Percentiles rank a stretch among this genome's conserved stretches.
phyloP scores from a whole-genome alignment of 37 sponge, comb jelly and placozoan species.

The Crambe crambe region DNA sequence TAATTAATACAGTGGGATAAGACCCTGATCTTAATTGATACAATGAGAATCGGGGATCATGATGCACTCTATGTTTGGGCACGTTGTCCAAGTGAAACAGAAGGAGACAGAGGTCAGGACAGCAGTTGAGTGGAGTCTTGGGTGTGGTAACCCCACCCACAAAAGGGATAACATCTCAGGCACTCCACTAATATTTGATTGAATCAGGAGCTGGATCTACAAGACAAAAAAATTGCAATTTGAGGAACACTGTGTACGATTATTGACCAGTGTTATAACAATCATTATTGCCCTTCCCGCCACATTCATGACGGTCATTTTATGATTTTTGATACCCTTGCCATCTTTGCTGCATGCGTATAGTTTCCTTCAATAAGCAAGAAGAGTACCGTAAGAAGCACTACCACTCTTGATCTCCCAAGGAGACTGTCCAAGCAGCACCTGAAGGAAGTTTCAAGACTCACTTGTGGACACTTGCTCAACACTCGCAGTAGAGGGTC shows the following conservation, averaged over 20 bases:
- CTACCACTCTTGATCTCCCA: not conserved
- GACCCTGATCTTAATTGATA: too few species aligned
- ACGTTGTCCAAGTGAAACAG: conserved; percentile 6
- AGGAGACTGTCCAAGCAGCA: conserved; percentile 21
- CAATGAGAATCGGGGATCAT: too few species aligned
- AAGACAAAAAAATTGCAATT: too few species aligned
- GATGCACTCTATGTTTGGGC: too few species aligned
- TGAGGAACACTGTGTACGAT: too few species aligned
- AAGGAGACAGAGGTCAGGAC: conserved; percentile 31
- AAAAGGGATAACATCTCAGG: conserved; percentile 24
- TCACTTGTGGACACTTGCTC: conserved; percentile 5
- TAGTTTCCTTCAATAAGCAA: conserved; percentile 15
- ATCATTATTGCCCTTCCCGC: too few species aligned
- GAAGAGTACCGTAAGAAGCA: conserved; percentile 29
- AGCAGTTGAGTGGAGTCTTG: conserved; percentile 13
- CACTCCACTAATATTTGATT: conserved; percentile 22
- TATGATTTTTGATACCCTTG: too few species aligned
- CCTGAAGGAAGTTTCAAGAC: conserved; percentile 16
- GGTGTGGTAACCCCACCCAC: conserved; percentile 43
- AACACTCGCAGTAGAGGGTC: not conserved
- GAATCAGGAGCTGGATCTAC: conserved; percentile 15
- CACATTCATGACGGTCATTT: too few species aligned
- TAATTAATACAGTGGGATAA: too few species aligned
- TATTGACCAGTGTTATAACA: too few species aligned
- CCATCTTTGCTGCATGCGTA: conserved; percentile 13